Conservation (phyloP, 2,797 vertebrate genomes). For the Enteromius mattozi region DNA sequence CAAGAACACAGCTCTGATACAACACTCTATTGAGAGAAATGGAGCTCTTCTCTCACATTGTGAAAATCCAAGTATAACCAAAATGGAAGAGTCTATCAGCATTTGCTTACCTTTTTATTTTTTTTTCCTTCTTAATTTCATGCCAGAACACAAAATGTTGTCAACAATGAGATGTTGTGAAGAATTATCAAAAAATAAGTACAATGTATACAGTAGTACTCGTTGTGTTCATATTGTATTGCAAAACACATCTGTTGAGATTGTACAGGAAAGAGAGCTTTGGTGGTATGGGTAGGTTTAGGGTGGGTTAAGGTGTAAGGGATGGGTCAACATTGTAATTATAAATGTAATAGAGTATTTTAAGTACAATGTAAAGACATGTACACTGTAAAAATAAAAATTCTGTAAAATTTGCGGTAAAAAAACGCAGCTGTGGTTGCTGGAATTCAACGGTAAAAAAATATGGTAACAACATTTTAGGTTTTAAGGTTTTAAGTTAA, state of each 20-base stretch:
- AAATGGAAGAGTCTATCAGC: too few species aligned
- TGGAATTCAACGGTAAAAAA: too few species aligned
- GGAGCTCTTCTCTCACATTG: not conserved
- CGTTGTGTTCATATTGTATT: not conserved
- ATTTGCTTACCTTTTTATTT: not conserved
- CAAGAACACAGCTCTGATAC: not conserved
- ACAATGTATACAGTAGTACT: not conserved
- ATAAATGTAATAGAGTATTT: not conserved
- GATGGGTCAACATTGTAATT: not conserved
- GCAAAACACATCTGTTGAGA: not conserved
- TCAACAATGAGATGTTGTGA: not conserved
- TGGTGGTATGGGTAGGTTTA: not conserved
- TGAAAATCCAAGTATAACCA: not conserved
- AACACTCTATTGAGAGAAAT: not conserved
- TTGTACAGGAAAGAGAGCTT: not conserved
- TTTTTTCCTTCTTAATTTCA: too few species aligned
- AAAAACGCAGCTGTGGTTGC: too few species aligned
- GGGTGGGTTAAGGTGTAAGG: not conserved
- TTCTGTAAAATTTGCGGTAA: too few species aligned
- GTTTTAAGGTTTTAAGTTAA: too few species aligned
- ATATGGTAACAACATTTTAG: too few species aligned
- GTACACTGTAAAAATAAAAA: too few species aligned
- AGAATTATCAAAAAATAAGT: not conserved
- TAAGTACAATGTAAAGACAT: too few species aligned
- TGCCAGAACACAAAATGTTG: not conserved